Conservation (phyloP, 2,888 invertebrate genomes). For the Harmothoe impar region DNA sequence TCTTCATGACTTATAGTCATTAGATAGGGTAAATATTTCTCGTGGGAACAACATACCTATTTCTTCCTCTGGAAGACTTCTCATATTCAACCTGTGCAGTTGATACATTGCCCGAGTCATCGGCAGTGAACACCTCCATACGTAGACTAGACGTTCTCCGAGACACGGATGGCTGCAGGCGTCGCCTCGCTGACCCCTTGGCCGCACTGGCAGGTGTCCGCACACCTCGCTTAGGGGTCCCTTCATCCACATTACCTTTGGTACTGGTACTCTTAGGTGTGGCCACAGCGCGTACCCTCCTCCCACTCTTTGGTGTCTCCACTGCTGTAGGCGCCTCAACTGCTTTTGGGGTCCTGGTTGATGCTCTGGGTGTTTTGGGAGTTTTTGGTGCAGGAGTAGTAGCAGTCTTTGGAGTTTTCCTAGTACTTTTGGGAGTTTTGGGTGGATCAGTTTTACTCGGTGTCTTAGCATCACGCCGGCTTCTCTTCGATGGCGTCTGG, state of each 20-base stretch:
- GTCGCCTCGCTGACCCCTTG: background rate
- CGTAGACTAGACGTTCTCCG: slow-evolving; percentile 33
- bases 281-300: background rate
- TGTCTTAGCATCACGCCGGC: slow-evolving; percentile 6
- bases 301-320: slow-evolving; percentile 25
- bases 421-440: background rate
- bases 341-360: slow-evolving; percentile 3
- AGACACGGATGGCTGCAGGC: background rate
- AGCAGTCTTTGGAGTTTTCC: background rate
- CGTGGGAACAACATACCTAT: too few species aligned
- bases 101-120: slow-evolving; percentile 40
- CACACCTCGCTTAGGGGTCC: background rate
- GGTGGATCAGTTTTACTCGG: slow-evolving; percentile 9
- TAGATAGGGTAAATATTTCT: too few species aligned
- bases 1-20: too few species aligned
- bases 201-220: background rate
- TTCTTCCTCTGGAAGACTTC: slow-evolving; percentile 27
- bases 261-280: background rate
- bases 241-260: background rate
- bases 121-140: slow-evolving; percentile 13
- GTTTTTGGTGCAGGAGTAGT: background rate
- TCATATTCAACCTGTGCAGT: background rate
- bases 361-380: slow-evolving; percentile 1
- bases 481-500: background rate
- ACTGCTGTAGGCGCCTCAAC: background rate